Base-by-base conservation (phyloP, 2,113 vertebrate species). In the Alethe castanea region DNA sequence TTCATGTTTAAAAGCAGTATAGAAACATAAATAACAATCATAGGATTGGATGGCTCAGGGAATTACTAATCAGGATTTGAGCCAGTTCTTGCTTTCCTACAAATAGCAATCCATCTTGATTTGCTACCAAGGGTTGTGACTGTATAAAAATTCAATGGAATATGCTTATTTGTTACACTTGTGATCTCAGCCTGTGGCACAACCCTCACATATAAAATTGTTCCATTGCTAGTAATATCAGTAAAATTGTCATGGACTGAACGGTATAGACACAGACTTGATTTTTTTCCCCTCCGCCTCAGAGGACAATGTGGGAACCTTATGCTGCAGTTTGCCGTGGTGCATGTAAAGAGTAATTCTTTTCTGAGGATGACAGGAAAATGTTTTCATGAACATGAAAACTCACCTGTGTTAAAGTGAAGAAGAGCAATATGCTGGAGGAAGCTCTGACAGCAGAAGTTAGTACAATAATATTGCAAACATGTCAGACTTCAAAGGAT, bases 281-380 rank as follows among this genome's bases (percentile, higher is more conserved):
- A 24, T 3, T 12, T 28, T 26, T 19, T 31, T 12, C 7, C 12
- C 4, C 5, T 19, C 4, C 1, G 0, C 69, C 31, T 87, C 31
- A 50, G 42, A 69, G 14, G n/a, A 50, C 40, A 42, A 6, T 50
- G 3, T 29, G 26, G 38, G 29, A 91, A 69, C 38, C 59, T 91
- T 76, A 36, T 67, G 13, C 19, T 89, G 62, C 77, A 64, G 22
- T 52, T 92, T 67, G 19, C 33, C 6, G 7, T 57, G 12, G 7
- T 56, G n/a, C 40, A 91, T 83, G 80, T 23, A 73, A 59, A 74
- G 23, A 56, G 4, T 19, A 89, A 64, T 45, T 73, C 0, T 84
- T 60, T 77, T 42, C 45, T 44, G 22, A 12, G 6, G 20, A 62
- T 40, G 10, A n/a, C 31, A 79, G 40, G 20, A 92, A 74, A 74